Base-by-base conservation (phyloP, 2,113 vertebrate genomes). In the Clupea harengus region DNA sequence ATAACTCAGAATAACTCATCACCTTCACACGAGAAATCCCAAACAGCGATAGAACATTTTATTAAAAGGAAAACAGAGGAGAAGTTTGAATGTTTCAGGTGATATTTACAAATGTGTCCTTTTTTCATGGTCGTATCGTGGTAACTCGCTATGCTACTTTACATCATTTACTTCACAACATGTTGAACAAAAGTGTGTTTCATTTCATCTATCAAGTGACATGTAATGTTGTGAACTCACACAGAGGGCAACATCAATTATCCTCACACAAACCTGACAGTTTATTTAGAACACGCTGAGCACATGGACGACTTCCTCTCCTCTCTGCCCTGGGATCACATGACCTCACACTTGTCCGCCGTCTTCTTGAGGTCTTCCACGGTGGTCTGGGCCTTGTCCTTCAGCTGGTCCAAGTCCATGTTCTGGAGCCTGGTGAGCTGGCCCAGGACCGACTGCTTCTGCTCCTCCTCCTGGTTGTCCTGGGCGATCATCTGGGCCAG, bases 401-500 rank as follows among this genome's bases (percentile, higher is more conserved):
- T 99, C 93, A 99, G 93, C 90, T 97, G 97, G 91, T 98, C 95
- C 5, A 99, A 95, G 92, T 98, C 97, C 90, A 98, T 91, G 87
- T 97, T 97, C 94, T 97, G 97, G 92, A 99, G 97, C 95, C 95
- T 97, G 93, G 95, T 94, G 92, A 99, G 95, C 89, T 99, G 98
- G 54, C 98, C 97, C 0, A 99, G 95, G 10, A 99, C 96, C 0
- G 97, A 99, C 93, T 97, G 95, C 94, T 95, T 97, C 89, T 96
- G 95, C n/a, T 96, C 93, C 47, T 98, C 98, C 87, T 99, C 97
- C 91, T 98, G 96, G 64, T 96, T 97, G 93, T 99, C 97, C 89
- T 99, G 97, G 6, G 97, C 97, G 0, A 99, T 99, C 98, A 99
- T 99, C 96, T 98, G 98, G 90, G 97, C 98, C 93, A 99, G 93